These are phyloP conservation scores for Melitaea cinxia DNA, from an alignment of 1,140 invertebrate genomes.

Conservation along the genomic window DNA sequence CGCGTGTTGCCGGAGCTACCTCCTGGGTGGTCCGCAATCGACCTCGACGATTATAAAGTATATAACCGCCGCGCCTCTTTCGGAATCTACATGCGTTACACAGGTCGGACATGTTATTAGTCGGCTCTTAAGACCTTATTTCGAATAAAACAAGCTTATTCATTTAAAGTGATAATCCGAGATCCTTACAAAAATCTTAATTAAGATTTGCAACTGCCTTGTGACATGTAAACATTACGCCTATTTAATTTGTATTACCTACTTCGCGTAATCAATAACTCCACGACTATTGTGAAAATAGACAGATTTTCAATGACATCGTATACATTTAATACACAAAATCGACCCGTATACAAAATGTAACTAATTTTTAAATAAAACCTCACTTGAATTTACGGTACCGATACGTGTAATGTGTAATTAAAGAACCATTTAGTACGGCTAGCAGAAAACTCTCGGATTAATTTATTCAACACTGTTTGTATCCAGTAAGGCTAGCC, in stretches of 20 bases:
- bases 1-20: slow-evolving; percentile 44
- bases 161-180: not conserved
- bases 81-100: slow-evolving; percentile 18
- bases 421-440: slow-evolving; percentile 33
- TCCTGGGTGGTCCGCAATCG: slow-evolving; percentile 75
- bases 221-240: not conserved
- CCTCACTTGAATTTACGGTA: slow-evolving; percentile 29
- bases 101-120: slow-evolving; percentile 23
- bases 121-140: slow-evolving; percentile 11
- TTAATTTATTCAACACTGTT: slow-evolving; percentile 5
- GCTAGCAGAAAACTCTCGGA: slow-evolving; percentile 11
- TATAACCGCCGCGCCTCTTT: slow-evolving; percentile 54
- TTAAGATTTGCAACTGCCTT: not conserved
- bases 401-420: slow-evolving; percentile 28
- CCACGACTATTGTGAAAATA: not conserved
- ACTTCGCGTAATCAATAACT: not conserved
- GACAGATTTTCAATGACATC: not conserved
- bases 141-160: not conserved
- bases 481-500: slow-evolving; percentile 1
- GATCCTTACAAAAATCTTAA: not conserved
- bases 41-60: slow-evolving; percentile 61
- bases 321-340: not conserved
- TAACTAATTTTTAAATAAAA: slow-evolving; percentile 37
- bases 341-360: slow-evolving; percentile 28
- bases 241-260: not conserved